A percentile compares a stretch with the other conserved stretches of the same genome.
Evolutionary conservation across 2,113 vertebrate genomes (phyloP).

Genomic region (Lagopus muta): DNA sequence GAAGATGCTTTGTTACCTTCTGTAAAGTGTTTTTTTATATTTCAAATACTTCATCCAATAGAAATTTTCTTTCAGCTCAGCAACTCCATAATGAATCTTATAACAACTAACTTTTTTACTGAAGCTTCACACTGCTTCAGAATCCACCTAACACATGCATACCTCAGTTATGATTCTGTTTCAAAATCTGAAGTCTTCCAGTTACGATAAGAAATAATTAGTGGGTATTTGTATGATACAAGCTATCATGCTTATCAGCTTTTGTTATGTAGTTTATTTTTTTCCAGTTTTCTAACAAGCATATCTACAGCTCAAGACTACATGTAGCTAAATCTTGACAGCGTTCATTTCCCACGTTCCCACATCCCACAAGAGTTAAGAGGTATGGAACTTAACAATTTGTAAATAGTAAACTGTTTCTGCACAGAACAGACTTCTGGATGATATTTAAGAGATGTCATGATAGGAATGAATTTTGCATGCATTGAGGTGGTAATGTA

Average conservation of each 20-base stretch:
- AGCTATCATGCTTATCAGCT: neutral
- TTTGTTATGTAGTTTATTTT: neutral
- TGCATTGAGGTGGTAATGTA: neutral
- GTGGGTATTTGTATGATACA: neutral
- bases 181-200: neutral
- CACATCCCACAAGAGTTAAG: neutral
- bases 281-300: neutral
- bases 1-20: neutral
- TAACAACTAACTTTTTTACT: neutral
- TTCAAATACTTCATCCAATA: neutral
- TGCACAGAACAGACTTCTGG: neutral
- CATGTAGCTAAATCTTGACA: neutral
- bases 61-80: neutral
- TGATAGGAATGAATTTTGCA: neutral
- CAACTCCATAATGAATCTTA: neutral
- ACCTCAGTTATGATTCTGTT: neutral
- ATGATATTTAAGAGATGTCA: neutral
- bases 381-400: neutral
- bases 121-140: neutral
- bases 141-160: neutral
- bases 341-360: neutral
- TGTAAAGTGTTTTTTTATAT: neutral
- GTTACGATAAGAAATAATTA: neutral
- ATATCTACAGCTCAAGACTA: neutral
- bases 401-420: neutral